Evolutionary conservation across 2,113 vertebrate species (phyloP), one percentile per base, ranked within the genome.

Genomic region (Meleagris gallopavo): DNA sequence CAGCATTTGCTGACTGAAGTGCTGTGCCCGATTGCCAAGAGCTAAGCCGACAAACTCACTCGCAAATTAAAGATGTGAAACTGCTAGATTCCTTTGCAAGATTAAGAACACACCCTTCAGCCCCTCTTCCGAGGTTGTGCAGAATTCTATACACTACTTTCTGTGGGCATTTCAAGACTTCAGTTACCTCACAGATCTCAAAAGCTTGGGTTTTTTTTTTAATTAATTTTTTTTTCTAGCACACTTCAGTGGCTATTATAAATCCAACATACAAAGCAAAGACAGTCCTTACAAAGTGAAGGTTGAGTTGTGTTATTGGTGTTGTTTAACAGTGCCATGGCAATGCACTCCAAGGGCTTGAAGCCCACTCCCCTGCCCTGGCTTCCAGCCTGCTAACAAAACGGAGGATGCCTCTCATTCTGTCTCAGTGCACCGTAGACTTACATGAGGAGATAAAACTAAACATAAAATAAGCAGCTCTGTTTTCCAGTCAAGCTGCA

Each of bases 61-160:
- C 25, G 30, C 74, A 94, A 93, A 91, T 34, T 40, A 38, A 71
- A 86, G 89, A 81, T 29, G 17, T 87, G 70, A 91, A 95, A 75
- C 74, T 61, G 36, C 40, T 34, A 25, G 43, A 61, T 87, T 86
- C 69, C 64, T 83, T 77, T 72, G 29, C 48, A 70, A 52, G 60
- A 83, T 70, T 89, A 89, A 74, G 90, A 41, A 83, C 9, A 29
- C 32, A 12, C 7, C n/a, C n/a, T 88, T 41, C 52, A 62, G 64
- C 46, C 46, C 52, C 50, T 55, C 78, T 70, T 69, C 38, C 10
- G 21, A 60, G 82, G 29, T 30, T 46, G 32, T 11, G 55, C 30
- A 93, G 86, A 76, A 65, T 41, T 45, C 30, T 80, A 5, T 4
- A 4, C 6, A 13, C 67, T 67, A 43, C 9, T 82, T 79, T 38